Base-by-base conservation (phyloP, 1,140 invertebrate genomes). In the Galleria mellonella region DNA sequence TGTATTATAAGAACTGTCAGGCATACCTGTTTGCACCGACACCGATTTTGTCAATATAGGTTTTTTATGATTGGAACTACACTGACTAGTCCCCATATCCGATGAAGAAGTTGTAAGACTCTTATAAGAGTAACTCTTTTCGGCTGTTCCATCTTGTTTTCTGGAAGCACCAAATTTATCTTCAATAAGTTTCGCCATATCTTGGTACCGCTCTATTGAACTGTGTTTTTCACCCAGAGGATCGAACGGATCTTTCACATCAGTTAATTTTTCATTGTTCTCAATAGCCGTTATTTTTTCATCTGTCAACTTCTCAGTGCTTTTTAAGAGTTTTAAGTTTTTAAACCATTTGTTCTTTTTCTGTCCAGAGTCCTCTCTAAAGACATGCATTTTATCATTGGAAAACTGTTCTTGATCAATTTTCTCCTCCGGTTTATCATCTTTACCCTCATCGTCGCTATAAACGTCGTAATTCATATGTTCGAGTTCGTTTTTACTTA, bases 311-410 rank as follows among this genome's bases (percentile, higher is more conserved):
- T 77, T 78, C 30, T 86, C 83, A 0, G 83, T 83, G 37, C 82
- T 86, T 15, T 78, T 78, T 17, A 85, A 60, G 8, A 76, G 75
- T 67, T 67, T 89, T 49, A 88, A 70, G 51, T 89, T 88, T 48
- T 88, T 87, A 47, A 89, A 90, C 89, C 88, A 90, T 68, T 89
- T 89, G 38, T 81, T 87, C 49, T 88, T 88, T 46, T 88, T 89
- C 9, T 89, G 87, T 9, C 63, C 72, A 1, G 74, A 65, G 55
- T 85, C 83, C 69, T 87, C 86, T 54, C 84, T 73, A 39, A 89
- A 90, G 0, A 89, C 88, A 37, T 89, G 88, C 87, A 89, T 89
- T 60, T 88, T 89, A 10, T 90, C 88, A 43, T 66, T 81, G 12
- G 73, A 62, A 36, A 87, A 87, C 28, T 62, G 71, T 56, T 79